Conservation (phyloP, 1,140 invertebrate genomes). For the Drosophila ficusphila region DNA sequence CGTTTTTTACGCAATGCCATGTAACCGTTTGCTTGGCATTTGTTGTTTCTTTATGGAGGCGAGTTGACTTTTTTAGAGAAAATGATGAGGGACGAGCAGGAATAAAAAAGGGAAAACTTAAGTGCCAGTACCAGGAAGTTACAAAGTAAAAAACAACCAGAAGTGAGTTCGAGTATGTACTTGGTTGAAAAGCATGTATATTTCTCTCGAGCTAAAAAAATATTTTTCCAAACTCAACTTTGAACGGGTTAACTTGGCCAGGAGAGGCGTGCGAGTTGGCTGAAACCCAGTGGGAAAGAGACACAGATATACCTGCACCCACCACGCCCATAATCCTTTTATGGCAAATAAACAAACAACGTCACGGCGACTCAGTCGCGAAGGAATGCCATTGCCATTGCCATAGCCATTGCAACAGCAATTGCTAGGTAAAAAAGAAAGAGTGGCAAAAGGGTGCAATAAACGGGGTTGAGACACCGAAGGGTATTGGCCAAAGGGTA, state of each 20-base stretch:
- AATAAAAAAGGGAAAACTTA: slow-evolving; percentile 10
- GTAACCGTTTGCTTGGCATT: slow-evolving; percentile 35
- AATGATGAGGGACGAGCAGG: slow-evolving; percentile 40
- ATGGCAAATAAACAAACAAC: slow-evolving; percentile 80
- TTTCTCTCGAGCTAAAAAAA: background rate
- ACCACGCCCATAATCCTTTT: slow-evolving; percentile 79
- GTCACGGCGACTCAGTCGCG: slow-evolving; percentile 41
- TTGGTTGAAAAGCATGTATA: background rate
- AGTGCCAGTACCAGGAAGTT: slow-evolving; percentile 50
- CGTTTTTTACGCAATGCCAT: slow-evolving; percentile 79
- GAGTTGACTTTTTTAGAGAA: slow-evolving; percentile 77
- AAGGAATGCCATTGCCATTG: slow-evolving; percentile 15
- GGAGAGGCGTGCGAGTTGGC: slow-evolving; percentile 42
- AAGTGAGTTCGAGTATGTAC: background rate
- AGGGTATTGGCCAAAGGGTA: slow-evolving; percentile 1
- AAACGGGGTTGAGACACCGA: slow-evolving; percentile 1
- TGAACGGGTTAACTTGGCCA: slow-evolving; percentile 60
- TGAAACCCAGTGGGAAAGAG: slow-evolving; percentile 37
- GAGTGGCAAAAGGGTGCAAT: slow-evolving; percentile 12
- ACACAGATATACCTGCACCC: slow-evolving; percentile 59
- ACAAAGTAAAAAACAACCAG: background rate
- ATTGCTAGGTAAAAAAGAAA: background rate
- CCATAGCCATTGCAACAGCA: too few relatives aligned
- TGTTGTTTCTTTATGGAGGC: slow-evolving; percentile 53
- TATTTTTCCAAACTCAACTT: background rate